Percentiles rank a stretch among this genome's conserved stretches.
phyloP scores from a whole-genome alignment of 2,113 vertebrate genomes.

The Lichenostomus cassidix region DNA sequence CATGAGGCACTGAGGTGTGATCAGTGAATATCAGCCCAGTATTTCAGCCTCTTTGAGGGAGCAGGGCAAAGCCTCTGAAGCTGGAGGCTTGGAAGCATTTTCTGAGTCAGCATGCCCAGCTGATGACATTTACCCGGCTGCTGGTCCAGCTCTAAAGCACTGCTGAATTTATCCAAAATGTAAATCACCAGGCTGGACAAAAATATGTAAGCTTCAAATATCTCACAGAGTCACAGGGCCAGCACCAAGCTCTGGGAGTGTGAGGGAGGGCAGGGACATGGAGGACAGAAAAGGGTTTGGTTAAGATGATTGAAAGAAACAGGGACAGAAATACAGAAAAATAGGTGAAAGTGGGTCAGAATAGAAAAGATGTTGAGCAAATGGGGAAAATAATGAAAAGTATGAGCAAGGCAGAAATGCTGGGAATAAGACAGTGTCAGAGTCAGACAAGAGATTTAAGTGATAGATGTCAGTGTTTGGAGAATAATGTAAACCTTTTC shows the following conservation, averaged over 20 bases:
- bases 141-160: background rate
- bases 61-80: background rate
- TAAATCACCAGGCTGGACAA: background rate
- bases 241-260: background rate
- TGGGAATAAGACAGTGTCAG: background rate
- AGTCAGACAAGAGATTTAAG: background rate
- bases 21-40: background rate
- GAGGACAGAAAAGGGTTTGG: background rate
- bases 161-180: background rate
- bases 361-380: background rate
- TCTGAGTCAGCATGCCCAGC: background rate
- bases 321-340: background rate
- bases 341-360: background rate
- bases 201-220: background rate
- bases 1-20: background rate
- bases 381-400: background rate
- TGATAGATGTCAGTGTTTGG: background rate
- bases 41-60: background rate
- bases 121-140: constrained; percentile 10
- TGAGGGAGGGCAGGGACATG: background rate
- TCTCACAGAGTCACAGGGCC: background rate
- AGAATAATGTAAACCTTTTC: background rate
- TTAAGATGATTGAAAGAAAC: background rate
- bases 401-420: background rate
- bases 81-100: background rate